A percentile compares a stretch with the other conserved stretches of the same genome.
These are phyloP conservation scores for Syncerus caffer DNA, from an alignment of 2,797 vertebrate species.

Conservation along the genomic window DNA sequence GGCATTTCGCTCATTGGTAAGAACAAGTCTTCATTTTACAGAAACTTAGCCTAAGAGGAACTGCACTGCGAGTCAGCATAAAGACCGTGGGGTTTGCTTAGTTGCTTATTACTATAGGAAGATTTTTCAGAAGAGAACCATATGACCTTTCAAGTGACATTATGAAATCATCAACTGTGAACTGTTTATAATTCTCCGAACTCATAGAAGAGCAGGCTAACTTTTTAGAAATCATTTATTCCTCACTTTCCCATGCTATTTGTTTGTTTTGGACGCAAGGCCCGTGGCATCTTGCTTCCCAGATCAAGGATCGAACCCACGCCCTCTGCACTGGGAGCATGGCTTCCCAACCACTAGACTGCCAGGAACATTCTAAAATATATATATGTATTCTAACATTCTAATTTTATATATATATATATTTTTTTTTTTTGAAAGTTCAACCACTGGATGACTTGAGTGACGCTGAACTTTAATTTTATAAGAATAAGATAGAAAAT, in stretches of 20 bases:
- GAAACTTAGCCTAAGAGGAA: background rate
- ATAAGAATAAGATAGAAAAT: background rate
- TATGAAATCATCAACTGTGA: background rate
- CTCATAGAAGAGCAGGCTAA: background rate
- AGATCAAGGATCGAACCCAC: background rate
- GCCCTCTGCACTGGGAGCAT: background rate
- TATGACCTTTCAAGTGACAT: background rate
- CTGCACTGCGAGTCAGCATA: rapidly evolving
- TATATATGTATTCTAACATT: background rate
- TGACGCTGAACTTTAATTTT: background rate
- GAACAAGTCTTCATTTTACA: background rate
- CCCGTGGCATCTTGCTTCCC: background rate
- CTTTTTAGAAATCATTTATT: background rate
- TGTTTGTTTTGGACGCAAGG: background rate
- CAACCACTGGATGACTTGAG: too few relatives aligned
- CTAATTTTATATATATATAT: background rate
- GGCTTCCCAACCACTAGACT: background rate
- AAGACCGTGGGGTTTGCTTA: background rate
- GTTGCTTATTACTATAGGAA: background rate
- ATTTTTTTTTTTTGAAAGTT: background rate
- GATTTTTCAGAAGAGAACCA: background rate
- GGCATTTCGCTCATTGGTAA: background rate
- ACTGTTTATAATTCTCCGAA: background rate
- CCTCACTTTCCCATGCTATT: background rate
- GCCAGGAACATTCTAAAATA: background rate